Conservation (phyloP, 2,888 invertebrate genomes). For the Prionchulus punctatus region DNA sequence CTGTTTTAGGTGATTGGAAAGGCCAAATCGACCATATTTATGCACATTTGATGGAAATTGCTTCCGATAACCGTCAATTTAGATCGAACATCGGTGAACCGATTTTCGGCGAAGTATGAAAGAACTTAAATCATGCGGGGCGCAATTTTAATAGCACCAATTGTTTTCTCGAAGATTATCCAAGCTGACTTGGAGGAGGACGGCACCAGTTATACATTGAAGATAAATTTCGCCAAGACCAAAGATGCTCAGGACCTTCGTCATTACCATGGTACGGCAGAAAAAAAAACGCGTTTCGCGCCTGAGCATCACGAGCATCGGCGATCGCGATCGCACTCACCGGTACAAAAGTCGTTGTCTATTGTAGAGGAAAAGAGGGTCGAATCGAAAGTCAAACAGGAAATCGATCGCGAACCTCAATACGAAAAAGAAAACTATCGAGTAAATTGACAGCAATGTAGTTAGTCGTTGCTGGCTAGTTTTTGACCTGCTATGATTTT, state of each 20-base stretch:
- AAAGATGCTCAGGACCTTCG: no score
- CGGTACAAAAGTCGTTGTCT: no score
- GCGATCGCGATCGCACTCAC: no score
- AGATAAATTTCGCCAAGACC: conserved; percentile 29
- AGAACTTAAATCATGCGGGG: background rate
- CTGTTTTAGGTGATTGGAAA: conserved; percentile 30
- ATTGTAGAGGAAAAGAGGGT: no score
- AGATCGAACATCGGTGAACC: conserved; percentile 27
- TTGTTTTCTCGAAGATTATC: no score
- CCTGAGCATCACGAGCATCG: no score
- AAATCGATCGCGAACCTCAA: background rate
- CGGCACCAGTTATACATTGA: conserved; percentile 30
- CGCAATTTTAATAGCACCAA: conserved; percentile 9
- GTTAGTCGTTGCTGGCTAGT: background rate
- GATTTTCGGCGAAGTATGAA: conserved; percentile 23
- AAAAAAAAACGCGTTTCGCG: no score
- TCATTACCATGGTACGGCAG: no score
- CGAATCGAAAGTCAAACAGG: background rate
- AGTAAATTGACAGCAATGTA: background rate
- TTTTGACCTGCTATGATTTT: conserved; percentile 6
- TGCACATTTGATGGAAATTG: conserved; percentile 32
- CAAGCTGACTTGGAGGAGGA: conserved; percentile 33
- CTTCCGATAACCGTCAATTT: conserved; percentile 27
- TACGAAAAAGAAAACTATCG: conserved; percentile 8
- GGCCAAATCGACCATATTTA: conserved; percentile 34